Base-by-base conservation (phyloP, 2,888 invertebrate genomes). In the Parnassius glacialis region DNA sequence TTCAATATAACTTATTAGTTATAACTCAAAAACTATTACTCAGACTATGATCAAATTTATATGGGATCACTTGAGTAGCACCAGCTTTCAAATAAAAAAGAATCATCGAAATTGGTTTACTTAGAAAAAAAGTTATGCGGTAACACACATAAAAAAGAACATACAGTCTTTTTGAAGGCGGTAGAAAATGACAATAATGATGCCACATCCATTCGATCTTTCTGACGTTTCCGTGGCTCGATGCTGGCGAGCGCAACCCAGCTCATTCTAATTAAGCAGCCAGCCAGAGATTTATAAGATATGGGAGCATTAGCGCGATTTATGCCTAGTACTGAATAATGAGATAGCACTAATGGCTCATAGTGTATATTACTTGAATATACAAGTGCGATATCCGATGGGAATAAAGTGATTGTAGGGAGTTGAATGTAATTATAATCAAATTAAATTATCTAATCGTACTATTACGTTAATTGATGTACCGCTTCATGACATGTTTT, bases 261-360 rank as follows among this genome's bases (percentile, higher is more conserved):
- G 67, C 65, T 78, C 80, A 82, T 85, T 89, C 87, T 89, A 90
- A 90, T 90, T 90, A 90, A 89, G 83, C 85, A 81, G 79, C 77
- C 68, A 75, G 75, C 77, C 69, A 70, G 76, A 89, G 88, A 90
- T 90, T 87, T 87, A 89, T 87, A 87, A 89, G 88, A 90, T 90
- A 90, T 84, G 80, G 81, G 80, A 74, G 86, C 88, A 89, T 89
- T 89, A 89, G 83, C 72, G 78, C 85, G 89, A 90, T 89, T 90
- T 90, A 90, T 90, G 84, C 83, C 73, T 79, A 80, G 81, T 74
- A 75, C 79, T 83, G 85, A 84, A 87, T 88, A 88, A 85, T 88
- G 83, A 81, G 89, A 88, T 88, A 87, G 78, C 74, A 71, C 79
- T 87, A 88, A 88, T 89, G 83, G 85, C 70, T 68, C 65, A 56